phyloP scores from a whole-genome alignment of 2,113 vertebrate species.

The Elgaria multicarinata region DNA sequence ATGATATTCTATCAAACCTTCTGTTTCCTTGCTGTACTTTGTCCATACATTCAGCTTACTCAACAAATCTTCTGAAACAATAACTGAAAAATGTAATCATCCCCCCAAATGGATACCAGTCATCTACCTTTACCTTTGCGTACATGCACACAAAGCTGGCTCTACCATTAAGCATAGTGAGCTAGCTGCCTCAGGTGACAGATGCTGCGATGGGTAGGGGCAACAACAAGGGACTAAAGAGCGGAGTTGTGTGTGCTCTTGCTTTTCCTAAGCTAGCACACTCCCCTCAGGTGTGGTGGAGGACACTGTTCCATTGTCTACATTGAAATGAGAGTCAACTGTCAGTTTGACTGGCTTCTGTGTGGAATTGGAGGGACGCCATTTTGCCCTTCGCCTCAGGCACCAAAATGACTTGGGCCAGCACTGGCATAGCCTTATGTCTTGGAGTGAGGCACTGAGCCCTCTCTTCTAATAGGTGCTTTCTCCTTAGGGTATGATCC shows the following conservation, averaged over 20 bases:
- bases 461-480: not conserved
- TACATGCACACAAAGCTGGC: not conserved
- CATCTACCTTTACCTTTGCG: too few relatives aligned
- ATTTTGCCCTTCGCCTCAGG: not conserved
- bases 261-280: too few relatives aligned
- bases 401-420: not conserved
- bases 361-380: not conserved
- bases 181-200: not conserved
- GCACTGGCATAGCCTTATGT: not conserved
- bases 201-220: too few relatives aligned
- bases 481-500: not conserved
- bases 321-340: not conserved
- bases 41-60: not conserved
- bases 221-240: too few relatives aligned
- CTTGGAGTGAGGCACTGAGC: not conserved
- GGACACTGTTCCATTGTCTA: not conserved
- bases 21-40: conserved; percentile 25
- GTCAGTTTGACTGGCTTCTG: not conserved
- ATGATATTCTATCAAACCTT: conserved; percentile 19
- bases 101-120: not conserved
- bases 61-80: not conserved
- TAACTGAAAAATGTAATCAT: not conserved
- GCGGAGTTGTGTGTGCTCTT: not conserved
- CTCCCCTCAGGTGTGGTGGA: too few relatives aligned
- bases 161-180: not conserved